phyloP scores from a whole-genome alignment of 2,113 vertebrate species.

The Phrynosoma platyrhinos region DNA sequence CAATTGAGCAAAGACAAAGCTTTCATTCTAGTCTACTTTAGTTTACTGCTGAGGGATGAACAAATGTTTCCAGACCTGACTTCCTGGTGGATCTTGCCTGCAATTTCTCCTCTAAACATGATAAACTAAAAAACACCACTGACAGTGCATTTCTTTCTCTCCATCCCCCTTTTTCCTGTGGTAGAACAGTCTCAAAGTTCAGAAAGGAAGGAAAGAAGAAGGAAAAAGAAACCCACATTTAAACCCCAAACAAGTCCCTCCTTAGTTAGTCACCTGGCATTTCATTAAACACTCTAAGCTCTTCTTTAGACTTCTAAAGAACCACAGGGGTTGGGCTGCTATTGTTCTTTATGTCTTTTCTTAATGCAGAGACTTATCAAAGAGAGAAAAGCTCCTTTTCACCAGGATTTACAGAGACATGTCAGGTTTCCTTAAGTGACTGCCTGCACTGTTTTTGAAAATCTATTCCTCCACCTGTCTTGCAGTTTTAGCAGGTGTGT shows the following conservation, averaged over 20 bases:
- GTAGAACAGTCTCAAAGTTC: constrained; percentile 29
- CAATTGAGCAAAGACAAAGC: neutral
- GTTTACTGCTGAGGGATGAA: neutral
- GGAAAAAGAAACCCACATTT: neutral
- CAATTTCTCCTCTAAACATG: neutral
- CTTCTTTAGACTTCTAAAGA: constrained; percentile 47
- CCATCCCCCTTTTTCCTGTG: neutral
- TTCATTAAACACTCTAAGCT: constrained; percentile 46
- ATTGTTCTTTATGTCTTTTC: constrained; percentile 31
- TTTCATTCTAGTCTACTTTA: neutral
- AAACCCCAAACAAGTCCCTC: neutral
- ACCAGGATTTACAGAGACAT: constrained; percentile 40
- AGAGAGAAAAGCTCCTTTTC: constrained; percentile 39
- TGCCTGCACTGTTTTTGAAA: constrained; percentile 12
- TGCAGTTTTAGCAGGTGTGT: constrained; percentile 34
- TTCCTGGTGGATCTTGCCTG: neutral
- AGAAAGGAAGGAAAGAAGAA: constrained; percentile 26
- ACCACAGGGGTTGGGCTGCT: neutral
- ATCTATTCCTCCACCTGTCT: constrained; percentile 14
- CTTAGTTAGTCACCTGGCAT: constrained; percentile 29
- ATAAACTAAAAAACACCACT: neutral
- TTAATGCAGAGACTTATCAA: constrained; percentile 39
- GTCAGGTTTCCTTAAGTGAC: constrained; percentile 17
- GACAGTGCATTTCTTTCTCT: neutral
- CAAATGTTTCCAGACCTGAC: neutral